Evolutionary conservation across 2,113 vertebrate genomes (phyloP), one percentile per base, ranked within the genome.

Genomic region (Gracilinanus agilis): DNA sequence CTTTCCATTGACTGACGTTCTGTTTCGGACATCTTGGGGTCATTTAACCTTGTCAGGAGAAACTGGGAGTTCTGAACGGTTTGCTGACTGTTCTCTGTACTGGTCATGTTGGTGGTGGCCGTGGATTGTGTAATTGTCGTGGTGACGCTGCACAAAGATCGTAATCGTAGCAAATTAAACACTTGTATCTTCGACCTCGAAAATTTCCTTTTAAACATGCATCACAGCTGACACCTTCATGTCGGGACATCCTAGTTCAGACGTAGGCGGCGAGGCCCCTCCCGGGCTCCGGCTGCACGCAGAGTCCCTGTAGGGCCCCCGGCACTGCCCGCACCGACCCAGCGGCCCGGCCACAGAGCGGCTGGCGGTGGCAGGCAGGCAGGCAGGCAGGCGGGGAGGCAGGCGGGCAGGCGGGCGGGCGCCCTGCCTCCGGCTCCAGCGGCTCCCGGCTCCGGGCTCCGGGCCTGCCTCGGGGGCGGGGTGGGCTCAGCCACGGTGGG

Each of bases 171-270:
- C 99, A 99, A 98, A 99, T 99, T 99, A 99, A 99, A 99, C 99
- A 99, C 99, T 99, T 99, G 98, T 99, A 99, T 98, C 99, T 94
- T 95, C 99, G 99, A 97, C 99, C 99, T 98, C 99, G 98, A 97
- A 99, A 99, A 98, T 99, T 99, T 98, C 99, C 99, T 99, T 99
- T 99, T 98, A 99, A 99, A 99, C 99, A 99, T 97, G 99, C 99
- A 99, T 99, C 99, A 97, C 99, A 99, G 99, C 99, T 99, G 99
- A 99, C 97, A 98, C 97, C 97, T 97, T 97, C 97, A 96, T 97
- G 96, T 97, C 96, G 96, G 97, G 97, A 97, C 97, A 97, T 97
- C 97, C 97, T 97, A 97, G 97, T 97, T 97, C 91, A 97, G 97
- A 97, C 96, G 96, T 93, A 89, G 97, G 97, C 97, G 97, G 96